A percentile compares a stretch with the other conserved stretches of the same genome.
Conservation (phyloP, 2,888 invertebrate genomes). For the Uropetala carovei region DNA sequence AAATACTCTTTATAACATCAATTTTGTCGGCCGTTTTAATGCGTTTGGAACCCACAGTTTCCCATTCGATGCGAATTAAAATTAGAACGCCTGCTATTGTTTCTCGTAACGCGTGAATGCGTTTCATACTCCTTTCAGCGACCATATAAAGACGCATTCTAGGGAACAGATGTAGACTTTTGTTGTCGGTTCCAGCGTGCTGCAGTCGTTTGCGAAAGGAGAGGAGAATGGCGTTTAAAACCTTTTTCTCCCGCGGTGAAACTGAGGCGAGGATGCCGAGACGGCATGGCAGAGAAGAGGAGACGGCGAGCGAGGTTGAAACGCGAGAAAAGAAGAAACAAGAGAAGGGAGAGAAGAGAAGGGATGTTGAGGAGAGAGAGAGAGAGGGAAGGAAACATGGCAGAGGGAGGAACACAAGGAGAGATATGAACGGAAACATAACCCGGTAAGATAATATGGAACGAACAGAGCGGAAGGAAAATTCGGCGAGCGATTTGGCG, state of each 20-base stretch:
- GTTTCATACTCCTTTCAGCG: no score
- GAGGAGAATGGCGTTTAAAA: background rate
- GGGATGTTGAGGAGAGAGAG: background rate
- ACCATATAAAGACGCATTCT: no score
- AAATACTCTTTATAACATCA: no score
- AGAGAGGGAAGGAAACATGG: background rate
- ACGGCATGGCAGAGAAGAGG: background rate
- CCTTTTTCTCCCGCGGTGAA: background rate
- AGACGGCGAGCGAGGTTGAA: background rate
- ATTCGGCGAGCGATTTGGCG: background rate
- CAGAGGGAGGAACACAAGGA: background rate
- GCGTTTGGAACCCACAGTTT: no score
- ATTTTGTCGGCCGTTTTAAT: no score
- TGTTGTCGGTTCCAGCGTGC: no score
- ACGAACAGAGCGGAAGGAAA: conserved; percentile 2
- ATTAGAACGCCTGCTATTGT: no score
- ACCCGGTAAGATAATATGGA: background rate
- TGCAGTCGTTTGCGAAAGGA: background rate
- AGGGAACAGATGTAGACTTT: no score
- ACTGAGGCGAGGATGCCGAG: background rate
- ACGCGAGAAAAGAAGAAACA: background rate
- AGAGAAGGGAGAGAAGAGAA: background rate
- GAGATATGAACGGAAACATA: background rate
- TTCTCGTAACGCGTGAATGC: no score
- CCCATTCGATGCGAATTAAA: no score